Percentiles rank a stretch among this genome's conserved stretches.
Conservation (phyloP, 1,140 invertebrate species). For the Pachyrhynchus sulphureomaculatus region DNA sequence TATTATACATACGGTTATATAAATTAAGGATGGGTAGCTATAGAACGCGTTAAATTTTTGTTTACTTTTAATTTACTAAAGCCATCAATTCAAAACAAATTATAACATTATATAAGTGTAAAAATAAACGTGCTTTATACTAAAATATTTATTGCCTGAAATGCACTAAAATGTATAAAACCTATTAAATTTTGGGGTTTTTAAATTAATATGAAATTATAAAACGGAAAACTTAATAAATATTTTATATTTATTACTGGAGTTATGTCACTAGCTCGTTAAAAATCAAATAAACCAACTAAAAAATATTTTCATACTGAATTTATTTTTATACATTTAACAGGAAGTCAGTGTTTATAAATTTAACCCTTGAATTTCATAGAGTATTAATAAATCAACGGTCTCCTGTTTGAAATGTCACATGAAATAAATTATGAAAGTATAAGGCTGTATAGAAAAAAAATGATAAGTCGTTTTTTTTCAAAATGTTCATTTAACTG, state of each 20-base stretch:
- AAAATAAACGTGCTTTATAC: too few relatives aligned
- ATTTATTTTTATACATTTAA: conserved; percentile 32
- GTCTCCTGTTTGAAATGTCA: conserved; percentile 9
- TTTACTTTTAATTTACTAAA: too few relatives aligned
- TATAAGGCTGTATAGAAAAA: not conserved
- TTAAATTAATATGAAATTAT: too few relatives aligned
- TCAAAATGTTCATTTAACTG: not conserved
- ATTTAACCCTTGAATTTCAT: conserved; percentile 24
- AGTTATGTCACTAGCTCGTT: conserved; percentile 12
- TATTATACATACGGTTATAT: too few relatives aligned
- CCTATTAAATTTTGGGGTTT: too few relatives aligned
- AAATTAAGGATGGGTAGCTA: too few relatives aligned
- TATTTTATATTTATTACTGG: not conserved
- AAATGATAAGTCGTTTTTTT: conserved; percentile 1
- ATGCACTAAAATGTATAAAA: too few relatives aligned
- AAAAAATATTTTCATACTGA: conserved; percentile 15
- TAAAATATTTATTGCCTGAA: too few relatives aligned
- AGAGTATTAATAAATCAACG: conserved; percentile 26
- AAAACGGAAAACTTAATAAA: too few relatives aligned
- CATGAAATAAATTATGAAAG: conserved; percentile 19
- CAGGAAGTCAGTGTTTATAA: conserved; percentile 27
- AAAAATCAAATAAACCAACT: conserved; percentile 13
- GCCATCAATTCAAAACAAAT: too few relatives aligned
- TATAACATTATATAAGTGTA: too few relatives aligned
- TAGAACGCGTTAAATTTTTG: too few relatives aligned